Evolutionary conservation across 2,888 invertebrate genomes (phyloP), one percentile per base, ranked within the genome.

Genomic region (Lottia gigantea): DNA sequence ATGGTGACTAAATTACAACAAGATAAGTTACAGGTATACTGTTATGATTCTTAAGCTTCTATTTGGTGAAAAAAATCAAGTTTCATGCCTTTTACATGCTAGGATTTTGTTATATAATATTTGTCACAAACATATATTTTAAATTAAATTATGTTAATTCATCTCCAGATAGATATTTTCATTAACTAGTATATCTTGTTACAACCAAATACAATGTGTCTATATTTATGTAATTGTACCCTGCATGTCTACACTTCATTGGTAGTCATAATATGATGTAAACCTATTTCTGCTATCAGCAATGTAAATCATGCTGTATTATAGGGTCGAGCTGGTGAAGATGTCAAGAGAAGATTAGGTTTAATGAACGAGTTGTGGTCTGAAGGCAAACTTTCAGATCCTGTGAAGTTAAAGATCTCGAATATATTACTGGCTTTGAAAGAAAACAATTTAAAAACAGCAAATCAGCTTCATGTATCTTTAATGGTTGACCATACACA

Each of bases 401-500:
- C 73, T 19, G 85, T 85, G 49, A 83, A 83, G 71, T 75, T 77
- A 62, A 76, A 74, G 46, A 77, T 85, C 73, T 79, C 80, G 8
- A 74, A 73, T 64, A 74, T 86, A 16, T 78, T 80, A 1, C 74
- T 74, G 81, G 85, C 85, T 16, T 64, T 86, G 31, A 78, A 81
- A 65, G 68, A 76, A 16, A 62, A 80, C 14, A 72, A 78, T 45
- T 76, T 82, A 70, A 80, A 78, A n/a, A 67, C 71, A 26, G 86
- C 85, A 12, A 76, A 85, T 68, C 74, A 80, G 23, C 70, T 86
- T 7, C 86, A 86, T 70, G 72, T 86, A 64, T 73, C 74, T 4
- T 74, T 86, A 23, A 84, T 86, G 84, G 79, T 85, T 62, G 84
- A 86, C 65, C 82, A 83, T 70, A 79, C 83, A 16, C 75, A 83